These are phyloP conservation scores for Morus bassanus DNA, from an alignment of 2,797 vertebrate genomes.

Conservation along the genomic window DNA sequence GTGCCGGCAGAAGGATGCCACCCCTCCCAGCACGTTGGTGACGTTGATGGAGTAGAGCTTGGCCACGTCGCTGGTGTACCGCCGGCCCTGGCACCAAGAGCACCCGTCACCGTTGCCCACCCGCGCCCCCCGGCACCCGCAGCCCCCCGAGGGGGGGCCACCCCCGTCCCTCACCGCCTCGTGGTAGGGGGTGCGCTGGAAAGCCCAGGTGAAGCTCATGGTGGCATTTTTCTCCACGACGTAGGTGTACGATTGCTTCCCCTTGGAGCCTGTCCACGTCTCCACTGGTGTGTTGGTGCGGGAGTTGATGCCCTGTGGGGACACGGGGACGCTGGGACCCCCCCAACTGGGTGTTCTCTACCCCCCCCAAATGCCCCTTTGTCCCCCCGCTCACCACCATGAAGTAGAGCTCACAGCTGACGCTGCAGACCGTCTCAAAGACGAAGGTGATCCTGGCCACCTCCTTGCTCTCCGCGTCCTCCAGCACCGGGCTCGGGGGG, in stretches of 20 bases:
- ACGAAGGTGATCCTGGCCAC: conserved; percentile 90
- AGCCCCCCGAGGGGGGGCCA: no score
- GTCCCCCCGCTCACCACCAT: conserved; percentile 80
- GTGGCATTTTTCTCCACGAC: conserved; percentile 84
- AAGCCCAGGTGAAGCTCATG: conserved; percentile 91
- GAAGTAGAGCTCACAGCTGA: conserved; percentile 88
- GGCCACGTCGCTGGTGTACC: conserved; percentile 84
- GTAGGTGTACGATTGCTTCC: conserved; percentile 92
- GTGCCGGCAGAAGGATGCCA: conserved; percentile 87
- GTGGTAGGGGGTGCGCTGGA: conserved; percentile 81
- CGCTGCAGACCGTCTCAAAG: conserved; percentile 88
- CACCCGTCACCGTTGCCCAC: background rate
- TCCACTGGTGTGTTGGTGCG: conserved; percentile 84
- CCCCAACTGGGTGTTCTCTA: no score
- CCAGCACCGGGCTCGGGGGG: conserved; percentile 72
- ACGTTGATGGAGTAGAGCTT: conserved; percentile 91
- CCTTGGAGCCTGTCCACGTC: conserved; percentile 84
- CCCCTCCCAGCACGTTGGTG: conserved; percentile 88
- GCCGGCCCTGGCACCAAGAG: conserved; percentile 75
- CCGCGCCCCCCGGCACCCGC: accelerated
- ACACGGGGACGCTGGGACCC: background rate
- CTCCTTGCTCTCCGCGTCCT: conserved; percentile 79
- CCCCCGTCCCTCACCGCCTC: conserved; percentile 46
- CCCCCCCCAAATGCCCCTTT: background rate
- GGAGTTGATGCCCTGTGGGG: conserved; percentile 81